A percentile compares a stretch with the other conserved stretches of the same genome.
These are phyloP conservation scores for Calameuta filiformis DNA, from an alignment of 2,888 invertebrate genomes.

Conservation along the genomic window DNA sequence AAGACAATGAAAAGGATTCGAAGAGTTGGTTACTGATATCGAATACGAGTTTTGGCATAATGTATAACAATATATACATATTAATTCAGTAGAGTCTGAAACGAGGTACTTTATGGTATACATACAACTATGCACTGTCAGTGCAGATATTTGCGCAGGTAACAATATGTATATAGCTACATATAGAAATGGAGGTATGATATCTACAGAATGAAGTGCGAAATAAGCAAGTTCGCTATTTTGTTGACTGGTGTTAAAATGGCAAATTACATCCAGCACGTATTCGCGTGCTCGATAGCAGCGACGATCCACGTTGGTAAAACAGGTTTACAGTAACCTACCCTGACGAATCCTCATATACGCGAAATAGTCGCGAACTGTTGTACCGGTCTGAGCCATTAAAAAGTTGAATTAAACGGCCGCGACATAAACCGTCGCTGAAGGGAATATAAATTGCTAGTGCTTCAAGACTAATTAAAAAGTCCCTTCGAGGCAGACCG, in stretches of 20 bases:
- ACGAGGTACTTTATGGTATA: neutral
- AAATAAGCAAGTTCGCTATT: neutral
- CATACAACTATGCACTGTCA: neutral
- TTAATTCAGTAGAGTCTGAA: neutral
- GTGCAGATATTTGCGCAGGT: no score
- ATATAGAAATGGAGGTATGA: neutral
- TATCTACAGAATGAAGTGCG: neutral
- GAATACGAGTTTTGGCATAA: neutral
- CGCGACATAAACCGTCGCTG: slow-evolving; percentile 2
- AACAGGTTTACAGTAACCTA: neutral
- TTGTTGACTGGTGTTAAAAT: neutral
- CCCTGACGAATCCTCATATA: neutral
- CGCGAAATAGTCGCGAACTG: neutral
- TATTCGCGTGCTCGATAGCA: neutral
- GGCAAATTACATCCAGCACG: neutral
- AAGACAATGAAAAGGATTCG: no score
- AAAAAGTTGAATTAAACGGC: neutral
- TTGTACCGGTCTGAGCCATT: neutral
- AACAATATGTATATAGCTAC: no score
- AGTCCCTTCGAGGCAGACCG: neutral
- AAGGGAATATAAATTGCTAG: slow-evolving; percentile 1
- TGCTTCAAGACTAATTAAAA: slow-evolving; percentile 4
- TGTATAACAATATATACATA: neutral
- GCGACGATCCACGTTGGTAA: neutral
- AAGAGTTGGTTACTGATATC: no score